Evolutionary conservation across 2,888 invertebrate species (phyloP).

Genomic region (Synergus gifuensis): DNA sequence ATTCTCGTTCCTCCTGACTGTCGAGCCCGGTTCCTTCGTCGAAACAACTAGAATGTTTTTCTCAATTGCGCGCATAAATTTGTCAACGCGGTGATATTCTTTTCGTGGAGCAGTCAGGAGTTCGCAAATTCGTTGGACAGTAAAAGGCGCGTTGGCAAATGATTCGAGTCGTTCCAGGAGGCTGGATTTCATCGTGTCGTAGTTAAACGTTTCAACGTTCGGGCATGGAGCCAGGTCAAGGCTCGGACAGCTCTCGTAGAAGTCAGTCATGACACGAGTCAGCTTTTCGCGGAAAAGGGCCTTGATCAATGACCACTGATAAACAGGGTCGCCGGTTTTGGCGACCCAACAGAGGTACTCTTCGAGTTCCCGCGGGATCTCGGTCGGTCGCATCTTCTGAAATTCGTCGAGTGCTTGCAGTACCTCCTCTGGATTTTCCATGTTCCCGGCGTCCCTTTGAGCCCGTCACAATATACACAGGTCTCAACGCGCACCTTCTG

Average conservation of each 20-base stretch:
- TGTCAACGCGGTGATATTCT: constrained; percentile 97
- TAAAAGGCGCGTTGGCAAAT: constrained; percentile 95
- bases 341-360: constrained; percentile 94
- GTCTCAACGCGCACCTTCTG: constrained; percentile 17
- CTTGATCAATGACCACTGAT: constrained; percentile 94
- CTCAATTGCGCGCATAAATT: constrained; percentile 97
- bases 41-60: constrained; percentile 94
- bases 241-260: constrained; percentile 88
- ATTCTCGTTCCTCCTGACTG: constrained; percentile 73
- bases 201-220: constrained; percentile 94
- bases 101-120: constrained; percentile 93
- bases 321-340: constrained; percentile 95
- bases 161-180: constrained; percentile 89
- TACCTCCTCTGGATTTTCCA: constrained; percentile 93
- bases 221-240: constrained; percentile 91
- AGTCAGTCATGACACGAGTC: constrained; percentile 91
- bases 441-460: constrained; percentile 64
- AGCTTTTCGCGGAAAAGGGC: constrained; percentile 93
- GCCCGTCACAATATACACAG: not conserved
- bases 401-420: constrained; percentile 91
- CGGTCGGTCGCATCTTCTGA: constrained; percentile 87
- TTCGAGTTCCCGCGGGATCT: constrained; percentile 92
- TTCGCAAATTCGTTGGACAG: constrained; percentile 97
- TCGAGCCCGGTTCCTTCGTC: constrained; percentile 78
- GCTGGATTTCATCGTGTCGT: constrained; percentile 91